Conservation (phyloP, 2,888 invertebrate species). For the Plusia festucae region DNA sequence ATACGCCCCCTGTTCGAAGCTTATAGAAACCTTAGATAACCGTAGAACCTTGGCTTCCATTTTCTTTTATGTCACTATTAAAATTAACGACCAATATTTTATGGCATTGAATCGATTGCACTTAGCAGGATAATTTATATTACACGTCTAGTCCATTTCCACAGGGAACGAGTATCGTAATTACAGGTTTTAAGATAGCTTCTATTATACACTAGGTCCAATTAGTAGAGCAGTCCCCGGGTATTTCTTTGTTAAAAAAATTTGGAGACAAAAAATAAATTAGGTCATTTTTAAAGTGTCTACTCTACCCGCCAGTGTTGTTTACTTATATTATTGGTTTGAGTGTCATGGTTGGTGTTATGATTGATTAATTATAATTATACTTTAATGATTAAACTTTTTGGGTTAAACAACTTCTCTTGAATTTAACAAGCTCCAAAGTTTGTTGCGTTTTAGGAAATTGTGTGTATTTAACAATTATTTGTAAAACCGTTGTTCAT, state of each 20-base stretch:
- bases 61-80: slow-evolving; percentile 53
- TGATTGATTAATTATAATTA: not conserved
- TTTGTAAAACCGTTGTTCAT: no score
- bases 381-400: not conserved
- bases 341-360: not conserved
- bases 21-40: slow-evolving; percentile 8
- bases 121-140: slow-evolving; percentile 50
- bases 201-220: not conserved
- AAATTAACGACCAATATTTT: slow-evolving; percentile 58
- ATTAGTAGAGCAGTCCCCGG: no score
- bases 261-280: no score
- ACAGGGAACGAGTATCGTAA: slow-evolving; percentile 8
- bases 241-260: no score
- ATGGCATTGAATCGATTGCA: slow-evolving; percentile 57
- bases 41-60: slow-evolving; percentile 42
- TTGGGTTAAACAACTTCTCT: not conserved
- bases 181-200: slow-evolving; percentile 16
- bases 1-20: slow-evolving; percentile 2
- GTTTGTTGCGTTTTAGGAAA: not conserved
- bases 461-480: not conserved
- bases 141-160: slow-evolving; percentile 6
- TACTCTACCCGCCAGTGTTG: not conserved
- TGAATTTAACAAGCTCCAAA: not conserved
- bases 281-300: not conserved
- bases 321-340: not conserved